Evolutionary conservation across 1,140 invertebrate species (phyloP).

Genomic region (Hermatobates lingyangjiaoensis): DNA sequence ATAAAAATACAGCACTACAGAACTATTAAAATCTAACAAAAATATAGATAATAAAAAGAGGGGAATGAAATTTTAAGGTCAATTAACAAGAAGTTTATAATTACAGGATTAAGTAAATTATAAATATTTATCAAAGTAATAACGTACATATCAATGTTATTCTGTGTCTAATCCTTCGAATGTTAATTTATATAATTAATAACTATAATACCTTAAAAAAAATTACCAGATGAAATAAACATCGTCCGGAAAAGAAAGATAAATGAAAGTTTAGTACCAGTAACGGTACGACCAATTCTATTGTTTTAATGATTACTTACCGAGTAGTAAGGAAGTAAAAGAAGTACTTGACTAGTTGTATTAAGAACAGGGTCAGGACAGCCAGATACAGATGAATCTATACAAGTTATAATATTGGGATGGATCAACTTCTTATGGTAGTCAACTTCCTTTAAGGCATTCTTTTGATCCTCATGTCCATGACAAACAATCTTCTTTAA

Average conservation of each 20-base stretch:
- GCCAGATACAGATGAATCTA: slow-evolving; percentile 45
- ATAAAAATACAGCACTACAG: too few relatives aligned
- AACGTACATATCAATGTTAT: too few relatives aligned
- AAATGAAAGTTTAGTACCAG: neutral
- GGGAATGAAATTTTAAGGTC: too few relatives aligned
- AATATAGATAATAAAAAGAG: too few relatives aligned
- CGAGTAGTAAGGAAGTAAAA: slow-evolving; percentile 59
- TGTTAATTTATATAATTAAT: too few relatives aligned
- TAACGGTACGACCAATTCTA: neutral
- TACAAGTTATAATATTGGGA: slow-evolving; percentile 54
- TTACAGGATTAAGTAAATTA: too few relatives aligned
- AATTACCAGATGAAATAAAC: neutral
- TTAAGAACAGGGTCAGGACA: slow-evolving; percentile 44
- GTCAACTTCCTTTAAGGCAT: slow-evolving; percentile 54
- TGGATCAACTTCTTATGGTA: slow-evolving; percentile 50
- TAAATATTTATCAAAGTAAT: too few relatives aligned
- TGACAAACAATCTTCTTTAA: slow-evolving; percentile 68
- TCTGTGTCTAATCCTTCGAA: too few relatives aligned
- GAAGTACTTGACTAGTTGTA: slow-evolving; percentile 48
- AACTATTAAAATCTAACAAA: too few relatives aligned
- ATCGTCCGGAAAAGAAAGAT: neutral
- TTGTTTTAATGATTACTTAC: slow-evolving; percentile 25
- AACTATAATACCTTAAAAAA: too few relatives aligned
- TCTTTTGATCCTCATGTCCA: slow-evolving; percentile 52
- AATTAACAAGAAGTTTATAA: too few relatives aligned